Evolutionary conservation across 2,113 vertebrate species (phyloP).

Genomic region (Neodon shergylaensis): DNA sequence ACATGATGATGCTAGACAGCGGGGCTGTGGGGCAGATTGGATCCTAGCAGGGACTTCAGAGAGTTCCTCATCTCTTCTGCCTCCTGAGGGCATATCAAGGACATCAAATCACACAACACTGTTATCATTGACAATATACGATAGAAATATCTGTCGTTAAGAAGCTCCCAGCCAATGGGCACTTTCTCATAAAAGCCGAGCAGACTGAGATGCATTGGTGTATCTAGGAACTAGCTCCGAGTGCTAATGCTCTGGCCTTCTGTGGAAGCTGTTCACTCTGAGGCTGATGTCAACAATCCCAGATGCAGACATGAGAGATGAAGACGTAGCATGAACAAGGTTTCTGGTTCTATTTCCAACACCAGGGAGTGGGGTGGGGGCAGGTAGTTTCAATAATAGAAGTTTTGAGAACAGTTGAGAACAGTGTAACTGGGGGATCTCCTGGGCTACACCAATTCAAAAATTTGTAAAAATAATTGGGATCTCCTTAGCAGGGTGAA

Average conservation of each 20-base stretch:
- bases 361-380: rapidly evolving
- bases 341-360: background rate
- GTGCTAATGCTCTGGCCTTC: background rate
- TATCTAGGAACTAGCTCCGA: background rate
- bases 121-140: background rate
- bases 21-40: background rate
- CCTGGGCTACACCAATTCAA: background rate
- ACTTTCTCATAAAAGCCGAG: background rate
- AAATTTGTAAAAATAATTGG: background rate
- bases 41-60: background rate
- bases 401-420: background rate
- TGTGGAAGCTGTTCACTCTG: background rate
- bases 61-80: background rate
- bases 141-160: background rate
- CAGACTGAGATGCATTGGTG: background rate
- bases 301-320: background rate
- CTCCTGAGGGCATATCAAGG: background rate
- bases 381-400: background rate
- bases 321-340: background rate
- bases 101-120: background rate
- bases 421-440: background rate
- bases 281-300: background rate
- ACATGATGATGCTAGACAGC: background rate
- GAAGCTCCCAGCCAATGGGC: background rate
- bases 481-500: background rate